These are phyloP conservation scores for Synergus laeviventris DNA, from an alignment of 2,888 invertebrate genomes.

Conservation along the genomic window DNA sequence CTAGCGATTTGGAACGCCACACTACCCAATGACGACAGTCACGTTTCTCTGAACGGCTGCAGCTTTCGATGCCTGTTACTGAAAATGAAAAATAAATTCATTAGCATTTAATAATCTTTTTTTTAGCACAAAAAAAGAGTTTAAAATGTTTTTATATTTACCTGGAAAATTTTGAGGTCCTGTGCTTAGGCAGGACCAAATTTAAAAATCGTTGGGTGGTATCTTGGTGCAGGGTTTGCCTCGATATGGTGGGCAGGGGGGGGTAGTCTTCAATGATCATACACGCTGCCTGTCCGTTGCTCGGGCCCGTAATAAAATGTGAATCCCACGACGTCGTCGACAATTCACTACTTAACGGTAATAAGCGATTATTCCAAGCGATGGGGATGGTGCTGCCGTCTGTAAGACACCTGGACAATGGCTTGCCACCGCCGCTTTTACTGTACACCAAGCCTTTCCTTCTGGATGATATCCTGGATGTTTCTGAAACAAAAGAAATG, in stretches of 20 bases:
- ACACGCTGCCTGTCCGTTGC: conserved; percentile 75
- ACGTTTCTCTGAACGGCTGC: conserved; percentile 98
- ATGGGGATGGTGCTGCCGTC: conserved; percentile 71
- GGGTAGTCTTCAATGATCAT: conserved; percentile 75
- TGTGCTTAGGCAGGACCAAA: conserved; percentile 77
- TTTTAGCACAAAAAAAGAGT: neutral
- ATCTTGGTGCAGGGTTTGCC: conserved; percentile 74
- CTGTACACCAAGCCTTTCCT: conserved; percentile 80
- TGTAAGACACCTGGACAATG: conserved; percentile 68
- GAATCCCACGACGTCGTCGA: conserved; percentile 67
- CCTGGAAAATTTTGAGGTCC: conserved; percentile 95
- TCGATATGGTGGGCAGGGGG: conserved; percentile 74
- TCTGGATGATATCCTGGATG: conserved; percentile 91
- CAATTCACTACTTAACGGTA: conserved; percentile 64
- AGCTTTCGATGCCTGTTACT: conserved; percentile 97
- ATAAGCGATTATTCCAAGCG: conserved; percentile 65
- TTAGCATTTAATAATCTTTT: neutral
- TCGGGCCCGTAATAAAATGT: conserved; percentile 70
- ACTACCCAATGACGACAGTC: conserved; percentile 81
- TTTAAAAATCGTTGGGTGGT: conserved; percentile 73
- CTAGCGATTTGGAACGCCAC: conserved; percentile 72
- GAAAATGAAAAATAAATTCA: conserved; percentile 38
- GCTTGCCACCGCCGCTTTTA: conserved; percentile 74
- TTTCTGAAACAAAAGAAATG: conserved; percentile 82
- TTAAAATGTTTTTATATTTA: conserved; percentile 38